These are phyloP conservation scores for Paramacrobiotus metropolitanus DNA, from an alignment of 1,140 invertebrate species.

Conservation along the genomic window DNA sequence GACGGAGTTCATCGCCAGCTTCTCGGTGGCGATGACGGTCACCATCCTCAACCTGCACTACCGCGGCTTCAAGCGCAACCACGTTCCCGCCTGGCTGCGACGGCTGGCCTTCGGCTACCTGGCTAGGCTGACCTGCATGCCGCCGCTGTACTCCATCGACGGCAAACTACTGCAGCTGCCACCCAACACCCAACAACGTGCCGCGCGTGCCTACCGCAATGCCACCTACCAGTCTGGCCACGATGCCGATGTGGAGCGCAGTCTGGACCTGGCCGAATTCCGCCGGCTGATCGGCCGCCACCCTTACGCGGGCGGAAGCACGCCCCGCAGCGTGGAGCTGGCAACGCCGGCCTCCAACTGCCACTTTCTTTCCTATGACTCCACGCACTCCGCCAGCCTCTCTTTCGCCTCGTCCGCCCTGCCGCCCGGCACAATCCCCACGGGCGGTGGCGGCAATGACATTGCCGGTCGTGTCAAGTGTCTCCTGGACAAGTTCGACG, in stretches of 20 bases:
- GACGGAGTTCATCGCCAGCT: conserved; percentile 23
- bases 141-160: background rate
- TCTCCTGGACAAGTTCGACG: background rate
- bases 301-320: background rate
- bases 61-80: conserved; percentile 25
- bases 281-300: background rate
- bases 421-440: background rate
- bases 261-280: background rate
- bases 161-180: background rate
- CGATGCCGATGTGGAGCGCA: background rate
- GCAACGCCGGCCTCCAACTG: background rate
- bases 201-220: background rate
- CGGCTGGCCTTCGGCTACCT: conserved; percentile 11
- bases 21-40: conserved; percentile 28
- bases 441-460: too few species aligned
- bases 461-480: background rate
- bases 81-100: conserved; percentile 27
- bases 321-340: background rate
- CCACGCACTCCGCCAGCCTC: background rate
- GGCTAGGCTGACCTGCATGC: background rate
- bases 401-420: background rate
- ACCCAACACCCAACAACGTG: background rate
- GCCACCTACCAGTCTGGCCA: background rate
- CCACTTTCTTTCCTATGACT: background rate
- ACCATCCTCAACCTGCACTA: conserved; percentile 32